These are phyloP conservation scores for Gerosis bhagava DNA, from an alignment of 2,888 invertebrate species.

Conservation along the genomic window DNA sequence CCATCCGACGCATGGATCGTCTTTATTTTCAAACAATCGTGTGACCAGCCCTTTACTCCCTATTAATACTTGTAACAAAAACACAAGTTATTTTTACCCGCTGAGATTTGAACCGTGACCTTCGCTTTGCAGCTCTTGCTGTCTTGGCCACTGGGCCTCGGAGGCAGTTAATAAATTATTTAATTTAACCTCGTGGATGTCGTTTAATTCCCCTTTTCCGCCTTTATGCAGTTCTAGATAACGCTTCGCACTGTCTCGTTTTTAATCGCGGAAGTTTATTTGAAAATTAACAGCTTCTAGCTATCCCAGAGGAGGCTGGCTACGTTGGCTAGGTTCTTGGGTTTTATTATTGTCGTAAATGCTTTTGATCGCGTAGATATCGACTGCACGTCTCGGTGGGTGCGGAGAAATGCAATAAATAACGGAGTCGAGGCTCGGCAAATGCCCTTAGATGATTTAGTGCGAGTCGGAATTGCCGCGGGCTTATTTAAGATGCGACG, in stretches of 20 bases:
- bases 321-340: slow-evolving; percentile 32
- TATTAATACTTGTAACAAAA: too few species aligned
- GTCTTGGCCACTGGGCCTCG: slow-evolving; percentile 10
- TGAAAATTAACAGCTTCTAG: slow-evolving; percentile 7
- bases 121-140: too few species aligned
- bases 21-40: too few species aligned
- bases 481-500: slow-evolving; percentile 34
- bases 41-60: too few species aligned
- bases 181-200: slow-evolving; percentile 6
- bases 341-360: slow-evolving; percentile 58
- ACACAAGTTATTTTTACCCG: too few species aligned
- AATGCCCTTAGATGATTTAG: slow-evolving; percentile 54
- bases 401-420: slow-evolving; percentile 61
- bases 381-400: slow-evolving; percentile 49
- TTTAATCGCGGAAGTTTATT: slow-evolving; percentile 1
- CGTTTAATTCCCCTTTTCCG: not conserved
- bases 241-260: not conserved
- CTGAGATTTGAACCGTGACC: too few species aligned
- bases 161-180: not conserved
- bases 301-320: slow-evolving; percentile 12
- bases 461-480: slow-evolving; percentile 41
- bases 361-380: slow-evolving; percentile 53
- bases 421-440: slow-evolving; percentile 45
- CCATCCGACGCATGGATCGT: too few species aligned
- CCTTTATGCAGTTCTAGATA: slow-evolving; percentile 5